phyloP scores from a whole-genome alignment of 2,888 invertebrate species.

The Lochmaea crataegi region DNA sequence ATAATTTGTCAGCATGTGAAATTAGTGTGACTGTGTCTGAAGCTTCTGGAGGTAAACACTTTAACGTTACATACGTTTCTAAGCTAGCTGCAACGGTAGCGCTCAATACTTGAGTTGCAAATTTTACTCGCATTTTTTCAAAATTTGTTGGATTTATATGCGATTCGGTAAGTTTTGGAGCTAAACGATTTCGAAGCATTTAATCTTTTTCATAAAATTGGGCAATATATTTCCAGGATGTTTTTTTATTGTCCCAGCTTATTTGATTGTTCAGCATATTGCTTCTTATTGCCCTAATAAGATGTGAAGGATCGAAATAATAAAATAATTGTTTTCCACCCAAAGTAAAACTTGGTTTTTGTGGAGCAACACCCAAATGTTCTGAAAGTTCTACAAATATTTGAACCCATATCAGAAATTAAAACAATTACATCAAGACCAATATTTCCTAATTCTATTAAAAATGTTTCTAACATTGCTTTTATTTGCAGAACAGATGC shows the following conservation, averaged over 20 bases:
- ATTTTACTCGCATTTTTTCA: slow-evolving; percentile 46
- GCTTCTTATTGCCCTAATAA: slow-evolving; percentile 41
- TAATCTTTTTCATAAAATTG: slow-evolving; percentile 43
- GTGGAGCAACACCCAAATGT: slow-evolving; percentile 25
- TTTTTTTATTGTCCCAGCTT: slow-evolving; percentile 19
- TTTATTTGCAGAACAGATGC: background rate
- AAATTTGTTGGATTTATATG: slow-evolving; percentile 44
- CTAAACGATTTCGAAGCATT: slow-evolving; percentile 21
- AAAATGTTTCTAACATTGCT: slow-evolving; percentile 9
- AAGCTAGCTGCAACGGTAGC: slow-evolving; percentile 42
- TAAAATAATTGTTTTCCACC: slow-evolving; percentile 26
- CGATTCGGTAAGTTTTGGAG: slow-evolving; percentile 43
- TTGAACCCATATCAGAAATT: slow-evolving; percentile 35
- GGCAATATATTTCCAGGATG: slow-evolving; percentile 38
- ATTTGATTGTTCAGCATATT: slow-evolving; percentile 37
- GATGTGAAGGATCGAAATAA: slow-evolving; percentile 36
- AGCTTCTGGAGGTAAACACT: slow-evolving; percentile 34
- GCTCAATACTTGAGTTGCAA: slow-evolving; percentile 45
- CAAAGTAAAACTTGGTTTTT: slow-evolving; percentile 11
- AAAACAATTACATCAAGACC: slow-evolving; percentile 21
- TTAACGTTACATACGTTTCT: slow-evolving; percentile 31
- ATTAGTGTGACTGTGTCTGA: slow-evolving; percentile 34
- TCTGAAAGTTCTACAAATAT: slow-evolving; percentile 32
- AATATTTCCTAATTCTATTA: slow-evolving; percentile 19
- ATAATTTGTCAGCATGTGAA: slow-evolving; percentile 36